Conservation (phyloP, 2,113 vertebrate genomes). For the Himantopus leucocephalus region DNA sequence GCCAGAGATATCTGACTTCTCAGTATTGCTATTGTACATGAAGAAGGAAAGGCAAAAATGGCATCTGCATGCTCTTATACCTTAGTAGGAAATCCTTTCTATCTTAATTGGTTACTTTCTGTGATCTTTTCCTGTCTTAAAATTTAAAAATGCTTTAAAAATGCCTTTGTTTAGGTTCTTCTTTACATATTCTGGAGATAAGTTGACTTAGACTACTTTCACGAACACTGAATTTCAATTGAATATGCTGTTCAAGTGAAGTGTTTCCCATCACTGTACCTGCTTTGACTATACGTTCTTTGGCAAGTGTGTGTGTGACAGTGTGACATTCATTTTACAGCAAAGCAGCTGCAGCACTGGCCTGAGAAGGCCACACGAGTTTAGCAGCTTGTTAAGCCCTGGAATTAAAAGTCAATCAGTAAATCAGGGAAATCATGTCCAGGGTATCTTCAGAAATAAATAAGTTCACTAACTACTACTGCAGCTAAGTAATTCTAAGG, state of each 20-base stretch:
- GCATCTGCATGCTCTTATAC: not conserved
- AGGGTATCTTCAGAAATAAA: slow-evolving; percentile 23
- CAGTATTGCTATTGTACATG: not conserved
- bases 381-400: not conserved
- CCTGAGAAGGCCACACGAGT: not conserved
- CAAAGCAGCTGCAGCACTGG: not conserved
- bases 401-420: not conserved
- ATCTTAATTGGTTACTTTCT: not conserved
- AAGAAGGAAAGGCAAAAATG: not conserved
- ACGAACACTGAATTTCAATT: not conserved
- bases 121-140: not conserved
- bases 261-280: not conserved
- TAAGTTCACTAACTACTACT: not conserved
- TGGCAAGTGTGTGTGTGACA: no score
- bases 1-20: not conserved
- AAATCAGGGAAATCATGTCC: not conserved
- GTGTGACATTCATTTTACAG: not conserved
- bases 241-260: not conserved
- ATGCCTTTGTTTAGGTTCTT: not conserved
- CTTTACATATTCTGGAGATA: not conserved
- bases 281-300: not conserved
- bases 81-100: not conserved
- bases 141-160: not conserved
- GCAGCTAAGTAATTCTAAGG: slow-evolving; percentile 26
- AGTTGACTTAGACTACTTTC: not conserved